Evolutionary conservation across 2,113 vertebrate species (phyloP), one percentile per base, ranked within the genome.

Genomic region (Oncorhynchus kisutch): DNA sequence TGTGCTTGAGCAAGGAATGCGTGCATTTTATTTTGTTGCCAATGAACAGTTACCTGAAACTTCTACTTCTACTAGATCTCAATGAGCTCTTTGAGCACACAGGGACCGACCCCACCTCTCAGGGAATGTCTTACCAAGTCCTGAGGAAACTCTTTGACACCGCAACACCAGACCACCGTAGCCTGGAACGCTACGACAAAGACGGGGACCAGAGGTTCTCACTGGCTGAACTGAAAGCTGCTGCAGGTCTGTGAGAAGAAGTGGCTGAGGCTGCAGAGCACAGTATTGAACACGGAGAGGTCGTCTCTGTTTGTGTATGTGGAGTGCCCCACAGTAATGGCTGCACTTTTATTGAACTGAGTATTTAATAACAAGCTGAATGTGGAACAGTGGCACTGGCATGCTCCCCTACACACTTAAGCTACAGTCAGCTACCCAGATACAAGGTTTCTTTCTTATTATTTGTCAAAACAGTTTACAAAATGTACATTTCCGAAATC

Each of bases 161-260:
- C 2, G 20, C 13, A 34, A 25, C 68, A 66, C 73, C 49, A 0
- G 78, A 79, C 39, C 22, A 27, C 2, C 73, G 9, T 6, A 14
- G 49, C 29, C n/a, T 74, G 68, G 67, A 71, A 48, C n/a, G 27
- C 20, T 71, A 57, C n/a, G 78, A 79, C 29, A 54, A 27, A 31
- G 59, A 79, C 13, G 73, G 73, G 59, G 60, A 79, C 34, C 39
- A 70, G 67, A 71, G 65, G 72, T 74, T 54, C 27, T 75, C 62
- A 1, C 29, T 65, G 22, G 39, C 27, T 18, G 78, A 79, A 68
- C 73, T 79, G 25, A 34, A 25, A 34, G 67, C 67, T 27, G 73
- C 73, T 16, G 67, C n/a, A 2, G 68, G 73, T 9, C 18, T 79
- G 16, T 79, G 48, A 75, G 78, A 48, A 12, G 3, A 45, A 48